A percentile compares a stretch with the other conserved stretches of the same genome.
phyloP scores from a whole-genome alignment of 2,113 vertebrate species.

The Dendrocopos noguchii region DNA sequence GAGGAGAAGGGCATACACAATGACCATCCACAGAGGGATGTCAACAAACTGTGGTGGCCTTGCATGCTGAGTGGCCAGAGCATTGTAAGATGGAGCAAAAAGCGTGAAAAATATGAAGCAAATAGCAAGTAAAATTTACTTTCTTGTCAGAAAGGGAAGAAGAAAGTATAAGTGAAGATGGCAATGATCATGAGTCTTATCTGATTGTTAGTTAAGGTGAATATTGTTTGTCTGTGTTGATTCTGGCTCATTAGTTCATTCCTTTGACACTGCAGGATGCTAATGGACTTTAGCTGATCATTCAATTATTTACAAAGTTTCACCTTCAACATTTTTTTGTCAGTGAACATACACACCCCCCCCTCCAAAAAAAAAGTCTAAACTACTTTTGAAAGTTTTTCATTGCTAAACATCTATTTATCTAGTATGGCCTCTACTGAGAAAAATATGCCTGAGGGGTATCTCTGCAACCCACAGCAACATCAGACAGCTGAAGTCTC shows the following conservation, averaged over 20 bases:
- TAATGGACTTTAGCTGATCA: not conserved
- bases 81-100: not conserved
- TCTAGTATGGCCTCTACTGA: accelerated
- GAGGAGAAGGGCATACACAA: not conserved
- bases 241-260: not conserved
- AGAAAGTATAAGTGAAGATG: not conserved
- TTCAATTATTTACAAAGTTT: not conserved
- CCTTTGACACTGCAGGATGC: not conserved
- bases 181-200: not conserved
- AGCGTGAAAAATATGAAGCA: not conserved
- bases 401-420: not conserved
- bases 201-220: not conserved
- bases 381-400: not conserved
- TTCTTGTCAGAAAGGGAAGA: not conserved
- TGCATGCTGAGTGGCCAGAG: not conserved
- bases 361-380: not conserved
- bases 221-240: not conserved
- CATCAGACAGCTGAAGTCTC: not conserved
- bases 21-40: not conserved
- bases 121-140: not conserved
- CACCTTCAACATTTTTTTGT: not conserved
- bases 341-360: not conserved
- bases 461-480: not conserved
- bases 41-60: not conserved
- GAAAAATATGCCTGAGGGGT: not conserved